A percentile compares a stretch with the other conserved stretches of the same genome.
Conservation (phyloP, 1,140 invertebrate genomes). For the Macrosteles quadrilineatus region DNA sequence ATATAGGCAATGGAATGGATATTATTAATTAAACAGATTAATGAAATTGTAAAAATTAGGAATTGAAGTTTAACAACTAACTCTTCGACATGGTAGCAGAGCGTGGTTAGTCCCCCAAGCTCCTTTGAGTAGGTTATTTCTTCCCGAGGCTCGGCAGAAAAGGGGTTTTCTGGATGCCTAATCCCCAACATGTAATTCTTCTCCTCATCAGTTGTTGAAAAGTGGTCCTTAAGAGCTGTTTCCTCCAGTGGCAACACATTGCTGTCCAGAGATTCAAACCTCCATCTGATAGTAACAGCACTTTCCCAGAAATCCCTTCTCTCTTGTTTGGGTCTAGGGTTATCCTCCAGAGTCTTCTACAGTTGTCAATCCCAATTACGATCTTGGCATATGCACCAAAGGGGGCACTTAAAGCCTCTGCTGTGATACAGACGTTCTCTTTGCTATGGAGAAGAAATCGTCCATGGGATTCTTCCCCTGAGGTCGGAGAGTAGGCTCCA, state of each 20-base stretch:
- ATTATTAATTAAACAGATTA: no score
- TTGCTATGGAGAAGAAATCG: conserved; percentile 21
- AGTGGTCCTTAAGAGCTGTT: neutral
- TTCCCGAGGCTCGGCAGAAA: neutral
- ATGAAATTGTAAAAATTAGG: no score
- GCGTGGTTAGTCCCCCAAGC: neutral
- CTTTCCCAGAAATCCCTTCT: neutral
- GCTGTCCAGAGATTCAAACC: neutral
- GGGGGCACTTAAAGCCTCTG: neutral
- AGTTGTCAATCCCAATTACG: neutral
- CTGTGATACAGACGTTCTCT: neutral
- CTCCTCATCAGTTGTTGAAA: neutral
- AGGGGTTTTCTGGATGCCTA: neutral
- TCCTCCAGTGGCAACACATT: neutral
- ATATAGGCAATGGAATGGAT: no score
- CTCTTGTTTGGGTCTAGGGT: neutral
- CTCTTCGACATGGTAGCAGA: no score
- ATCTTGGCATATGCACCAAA: neutral
- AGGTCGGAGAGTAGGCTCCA: conserved; percentile 4
- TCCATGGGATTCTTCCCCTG: conserved; percentile 22
- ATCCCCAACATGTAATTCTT: neutral
- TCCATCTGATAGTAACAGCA: neutral
- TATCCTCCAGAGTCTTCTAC: conserved; percentile 10
- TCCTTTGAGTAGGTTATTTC: neutral
- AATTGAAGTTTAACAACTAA: no score